These are phyloP conservation scores for Leucoma salicis DNA, from an alignment of 2,888 invertebrate genomes.

Conservation along the genomic window DNA sequence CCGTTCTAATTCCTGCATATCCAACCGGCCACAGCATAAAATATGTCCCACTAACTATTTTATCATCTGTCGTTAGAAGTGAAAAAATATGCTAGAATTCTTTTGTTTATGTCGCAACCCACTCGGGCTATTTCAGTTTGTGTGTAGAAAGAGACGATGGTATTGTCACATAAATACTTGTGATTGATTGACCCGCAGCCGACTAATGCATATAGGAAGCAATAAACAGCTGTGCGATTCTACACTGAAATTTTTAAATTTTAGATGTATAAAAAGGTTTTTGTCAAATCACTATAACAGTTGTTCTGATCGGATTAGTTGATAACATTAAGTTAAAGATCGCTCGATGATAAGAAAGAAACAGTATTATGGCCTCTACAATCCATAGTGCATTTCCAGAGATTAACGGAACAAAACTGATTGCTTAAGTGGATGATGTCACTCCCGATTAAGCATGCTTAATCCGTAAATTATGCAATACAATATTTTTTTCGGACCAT, in stretches of 20 bases:
- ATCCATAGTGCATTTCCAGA: constrained; percentile 24
- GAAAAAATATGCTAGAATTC: constrained; percentile 38
- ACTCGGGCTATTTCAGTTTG: constrained; percentile 43
- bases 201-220: constrained; percentile 71
- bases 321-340: constrained; percentile 34
- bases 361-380: constrained; percentile 34
- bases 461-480: too few species aligned
- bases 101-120: constrained; percentile 47
- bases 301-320: constrained; percentile 37
- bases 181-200: constrained; percentile 79
- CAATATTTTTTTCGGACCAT: too few species aligned
- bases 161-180: constrained; percentile 75
- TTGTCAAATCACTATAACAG: constrained; percentile 47
- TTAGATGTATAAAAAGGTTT: constrained; percentile 27
- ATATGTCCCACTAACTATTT: constrained; percentile 37
- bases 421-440: too few species aligned
- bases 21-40: constrained; percentile 40
- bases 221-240: constrained; percentile 69
- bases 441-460: too few species aligned
- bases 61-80: constrained; percentile 37
- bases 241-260: constrained; percentile 27
- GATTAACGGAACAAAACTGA: constrained; percentile 23
- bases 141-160: constrained; percentile 54
- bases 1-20: constrained; percentile 38
- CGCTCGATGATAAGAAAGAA: constrained; percentile 26